phyloP scores from a whole-genome alignment of 2,888 invertebrate species.

The Pyrrhosoma nymphula region DNA sequence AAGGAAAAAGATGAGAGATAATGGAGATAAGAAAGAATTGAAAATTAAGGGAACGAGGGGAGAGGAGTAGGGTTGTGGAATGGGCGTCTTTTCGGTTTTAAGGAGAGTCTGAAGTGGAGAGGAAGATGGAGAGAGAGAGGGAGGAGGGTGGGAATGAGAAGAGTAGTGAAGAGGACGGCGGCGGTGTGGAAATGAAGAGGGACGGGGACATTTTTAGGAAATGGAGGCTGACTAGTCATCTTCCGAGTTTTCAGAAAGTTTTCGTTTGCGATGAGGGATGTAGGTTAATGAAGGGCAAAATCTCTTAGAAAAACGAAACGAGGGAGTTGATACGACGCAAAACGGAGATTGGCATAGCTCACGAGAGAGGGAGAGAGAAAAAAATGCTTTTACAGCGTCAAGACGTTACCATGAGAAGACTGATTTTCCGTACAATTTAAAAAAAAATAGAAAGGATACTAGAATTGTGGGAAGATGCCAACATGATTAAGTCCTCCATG shows the following conservation, averaged over 20 bases:
- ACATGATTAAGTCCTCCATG: no score
- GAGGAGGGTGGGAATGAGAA: background rate
- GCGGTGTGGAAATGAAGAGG: background rate
- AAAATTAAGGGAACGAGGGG: background rate
- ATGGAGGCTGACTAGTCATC: background rate
- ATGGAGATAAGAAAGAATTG: constrained; percentile 19
- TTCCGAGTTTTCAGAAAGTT: background rate
- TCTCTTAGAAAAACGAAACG: background rate
- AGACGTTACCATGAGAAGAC: background rate
- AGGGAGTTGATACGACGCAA: background rate
- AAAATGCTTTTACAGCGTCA: background rate
- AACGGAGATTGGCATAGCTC: background rate
- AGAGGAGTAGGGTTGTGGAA: background rate
- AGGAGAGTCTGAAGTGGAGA: background rate
- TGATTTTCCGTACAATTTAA: no score
- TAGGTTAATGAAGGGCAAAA: background rate
- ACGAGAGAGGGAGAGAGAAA: background rate
- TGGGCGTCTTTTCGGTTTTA: background rate
- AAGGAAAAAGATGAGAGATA: constrained; percentile 33
- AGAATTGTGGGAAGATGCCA: no score
- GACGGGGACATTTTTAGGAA: background rate
- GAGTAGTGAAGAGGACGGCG: background rate
- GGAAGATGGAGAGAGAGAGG: background rate
- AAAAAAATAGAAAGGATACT: no score
- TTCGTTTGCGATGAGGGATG: background rate